These are phyloP conservation scores for Euleptes europaea DNA, from an alignment of 2,113 vertebrate species.

Conservation along the genomic window DNA sequence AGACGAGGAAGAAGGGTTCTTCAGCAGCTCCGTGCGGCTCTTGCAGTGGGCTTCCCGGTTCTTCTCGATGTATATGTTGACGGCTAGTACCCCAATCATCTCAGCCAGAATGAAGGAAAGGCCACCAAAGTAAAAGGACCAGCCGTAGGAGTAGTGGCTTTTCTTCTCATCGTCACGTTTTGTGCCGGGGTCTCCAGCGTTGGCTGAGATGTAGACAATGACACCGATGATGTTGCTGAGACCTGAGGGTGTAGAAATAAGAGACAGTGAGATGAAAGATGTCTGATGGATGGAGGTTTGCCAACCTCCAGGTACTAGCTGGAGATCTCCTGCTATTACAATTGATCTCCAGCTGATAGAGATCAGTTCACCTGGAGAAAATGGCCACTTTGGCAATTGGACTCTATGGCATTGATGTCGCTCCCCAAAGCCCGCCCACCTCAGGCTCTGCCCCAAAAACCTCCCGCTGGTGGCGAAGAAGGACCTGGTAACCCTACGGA, in stretches of 20 bases:
- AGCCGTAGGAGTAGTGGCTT: conserved; percentile 93
- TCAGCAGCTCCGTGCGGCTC: conserved; percentile 89
- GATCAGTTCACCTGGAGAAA: too few relatives aligned
- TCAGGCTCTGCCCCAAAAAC: too few relatives aligned
- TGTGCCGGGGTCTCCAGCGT: conserved; percentile 89
- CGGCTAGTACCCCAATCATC: conserved; percentile 91
- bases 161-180: conserved; percentile 93
- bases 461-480: too few relatives aligned
- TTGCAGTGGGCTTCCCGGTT: conserved; percentile 92
- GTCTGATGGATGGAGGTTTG: too few relatives aligned
- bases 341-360: too few relatives aligned
- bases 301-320: too few relatives aligned
- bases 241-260: conserved; percentile 70
- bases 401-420: too few relatives aligned
- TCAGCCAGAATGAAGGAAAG: conserved; percentile 94
- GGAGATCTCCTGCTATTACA: too few relatives aligned
- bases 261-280: conserved; percentile 1
- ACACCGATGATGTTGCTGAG: conserved; percentile 95
- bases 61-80: conserved; percentile 94
- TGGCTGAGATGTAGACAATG: conserved; percentile 94
- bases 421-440: too few relatives aligned
- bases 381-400: too few relatives aligned
- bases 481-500: too few relatives aligned
- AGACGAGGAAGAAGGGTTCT: conserved; percentile 82
- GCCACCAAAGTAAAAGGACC: conserved; percentile 94